Evolutionary conservation across 2,113 vertebrate species (phyloP).

Genomic region (Lophochroa leadbeateri): DNA sequence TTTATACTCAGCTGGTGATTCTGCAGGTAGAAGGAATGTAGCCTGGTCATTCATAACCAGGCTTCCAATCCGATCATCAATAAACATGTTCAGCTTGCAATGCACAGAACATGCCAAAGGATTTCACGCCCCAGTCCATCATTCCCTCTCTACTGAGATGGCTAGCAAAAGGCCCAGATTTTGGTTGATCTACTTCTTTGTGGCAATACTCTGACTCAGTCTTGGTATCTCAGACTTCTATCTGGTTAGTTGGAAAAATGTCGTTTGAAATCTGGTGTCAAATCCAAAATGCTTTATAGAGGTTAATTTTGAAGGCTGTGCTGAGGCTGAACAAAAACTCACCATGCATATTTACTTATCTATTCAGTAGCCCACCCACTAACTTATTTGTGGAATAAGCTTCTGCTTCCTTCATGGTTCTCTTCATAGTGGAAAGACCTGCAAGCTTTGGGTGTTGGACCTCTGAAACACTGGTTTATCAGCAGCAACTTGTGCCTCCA

Average conservation of each 20-base stretch:
- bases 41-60: neutral
- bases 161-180: neutral
- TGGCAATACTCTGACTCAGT: neutral
- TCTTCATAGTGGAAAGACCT: neutral
- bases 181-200: neutral
- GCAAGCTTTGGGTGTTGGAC: neutral
- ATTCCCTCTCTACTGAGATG: neutral
- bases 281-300: neutral
- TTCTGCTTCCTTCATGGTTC: neutral
- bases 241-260: neutral
- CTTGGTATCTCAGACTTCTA: neutral
- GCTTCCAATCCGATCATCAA: neutral
- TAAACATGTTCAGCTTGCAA: neutral
- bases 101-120: neutral
- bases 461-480: neutral
- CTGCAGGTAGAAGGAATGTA: neutral
- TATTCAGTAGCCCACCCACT: neutral
- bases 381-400: neutral
- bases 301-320: neutral
- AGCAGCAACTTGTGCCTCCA: neutral
- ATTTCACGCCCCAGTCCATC: neutral
- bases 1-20: neutral
- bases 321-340: neutral
- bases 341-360: accelerated
- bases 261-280: neutral